Percentiles rank a stretch among this genome's conserved stretches.
Conservation (phyloP, 2,113 vertebrate species). For the Pyxicephalus adspersus region DNA sequence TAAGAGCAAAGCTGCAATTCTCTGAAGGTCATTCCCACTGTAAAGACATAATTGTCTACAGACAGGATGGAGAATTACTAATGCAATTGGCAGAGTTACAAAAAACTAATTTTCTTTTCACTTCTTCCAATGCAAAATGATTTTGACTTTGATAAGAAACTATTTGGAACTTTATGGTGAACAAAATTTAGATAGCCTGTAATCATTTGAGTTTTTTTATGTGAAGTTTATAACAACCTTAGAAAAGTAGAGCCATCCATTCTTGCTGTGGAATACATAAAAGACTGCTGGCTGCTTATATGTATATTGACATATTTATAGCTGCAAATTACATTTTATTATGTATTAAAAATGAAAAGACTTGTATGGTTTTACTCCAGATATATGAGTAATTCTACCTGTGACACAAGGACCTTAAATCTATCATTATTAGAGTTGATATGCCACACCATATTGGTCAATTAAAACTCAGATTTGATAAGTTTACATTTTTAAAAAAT, state of each 20-base stretch:
- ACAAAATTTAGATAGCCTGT: background rate
- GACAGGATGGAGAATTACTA: background rate
- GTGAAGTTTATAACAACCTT: background rate
- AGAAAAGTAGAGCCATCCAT: background rate
- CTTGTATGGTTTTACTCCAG: no score
- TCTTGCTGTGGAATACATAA: background rate
- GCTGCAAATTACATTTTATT: background rate
- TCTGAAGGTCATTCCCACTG: constrained; percentile 12
- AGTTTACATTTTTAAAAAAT: background rate
- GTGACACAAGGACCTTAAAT: no score
- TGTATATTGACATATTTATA: background rate
- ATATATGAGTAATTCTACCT: no score
- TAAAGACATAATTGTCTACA: constrained; percentile 3
- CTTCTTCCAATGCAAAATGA: constrained; percentile 10
- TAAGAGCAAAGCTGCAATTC: background rate
- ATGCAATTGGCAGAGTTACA: constrained; percentile 16
- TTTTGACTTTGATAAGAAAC: constrained; percentile 19
- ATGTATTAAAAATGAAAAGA: background rate
- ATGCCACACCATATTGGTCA: no score
- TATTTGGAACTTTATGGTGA: constrained; percentile 11
- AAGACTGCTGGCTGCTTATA: no score
- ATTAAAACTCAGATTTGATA: no score
- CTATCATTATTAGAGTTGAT: no score
- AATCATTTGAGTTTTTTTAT: background rate
- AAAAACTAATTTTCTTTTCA: constrained; percentile 16